These are phyloP conservation scores for Heliconius erato DNA, from an alignment of 2,888 invertebrate species.

Conservation along the genomic window DNA sequence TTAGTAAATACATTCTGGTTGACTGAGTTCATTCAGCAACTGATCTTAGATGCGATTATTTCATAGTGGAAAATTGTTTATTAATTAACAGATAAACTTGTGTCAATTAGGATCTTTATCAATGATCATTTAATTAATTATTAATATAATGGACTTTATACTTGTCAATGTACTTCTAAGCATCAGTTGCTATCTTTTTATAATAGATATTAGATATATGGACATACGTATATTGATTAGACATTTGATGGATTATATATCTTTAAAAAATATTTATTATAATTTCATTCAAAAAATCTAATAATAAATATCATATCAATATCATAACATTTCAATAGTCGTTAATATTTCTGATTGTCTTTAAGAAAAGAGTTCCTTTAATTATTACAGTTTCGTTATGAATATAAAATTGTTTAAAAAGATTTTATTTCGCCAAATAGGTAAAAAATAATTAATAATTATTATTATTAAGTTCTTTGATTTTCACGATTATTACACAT, in stretches of 20 bases:
- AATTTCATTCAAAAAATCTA: too few species aligned
- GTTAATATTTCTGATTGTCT: background rate
- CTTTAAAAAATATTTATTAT: too few species aligned
- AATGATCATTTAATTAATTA: background rate
- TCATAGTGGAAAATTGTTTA: background rate
- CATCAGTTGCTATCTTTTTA: background rate
- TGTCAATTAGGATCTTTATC: background rate
- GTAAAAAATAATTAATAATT: too few species aligned
- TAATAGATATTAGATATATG: background rate
- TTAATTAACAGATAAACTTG: background rate
- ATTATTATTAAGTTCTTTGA: background rate
- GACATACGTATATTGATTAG: background rate
- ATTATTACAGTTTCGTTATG: too few species aligned
- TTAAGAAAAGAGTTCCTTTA: background rate
- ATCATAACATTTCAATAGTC: too few species aligned
- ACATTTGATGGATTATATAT: too few species aligned
- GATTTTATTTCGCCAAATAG: too few species aligned
- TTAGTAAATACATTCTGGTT: background rate
- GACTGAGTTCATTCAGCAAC: background rate
- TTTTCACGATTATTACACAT: too few species aligned
- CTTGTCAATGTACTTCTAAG: background rate
- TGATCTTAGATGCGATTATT: background rate
- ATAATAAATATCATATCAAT: background rate
- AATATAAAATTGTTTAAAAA: too few species aligned
- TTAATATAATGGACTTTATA: constrained; percentile 12